Conservation (phyloP, 2,113 vertebrate genomes). For the Chaetorhynchus papuensis region DNA sequence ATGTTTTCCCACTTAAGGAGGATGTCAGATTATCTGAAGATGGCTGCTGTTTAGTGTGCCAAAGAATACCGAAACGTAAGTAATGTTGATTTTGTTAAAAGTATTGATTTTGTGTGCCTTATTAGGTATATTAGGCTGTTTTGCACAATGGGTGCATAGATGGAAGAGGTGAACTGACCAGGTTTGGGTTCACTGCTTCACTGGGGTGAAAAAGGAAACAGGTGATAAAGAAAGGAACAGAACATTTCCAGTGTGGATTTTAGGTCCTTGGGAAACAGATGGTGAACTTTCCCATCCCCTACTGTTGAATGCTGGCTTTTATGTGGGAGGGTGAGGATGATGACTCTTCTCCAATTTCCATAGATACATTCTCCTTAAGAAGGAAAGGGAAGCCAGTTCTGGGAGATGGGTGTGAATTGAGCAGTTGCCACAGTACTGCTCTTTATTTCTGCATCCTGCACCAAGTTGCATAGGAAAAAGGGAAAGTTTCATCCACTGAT, state of each 20-base stretch:
- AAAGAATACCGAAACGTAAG: neutral
- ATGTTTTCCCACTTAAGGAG: constrained; percentile 33
- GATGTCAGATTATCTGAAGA: neutral
- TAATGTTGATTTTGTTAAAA: neutral
- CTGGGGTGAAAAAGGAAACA: neutral
- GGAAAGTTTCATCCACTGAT: neutral
- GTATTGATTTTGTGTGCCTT: neutral
- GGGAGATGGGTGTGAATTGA: neutral
- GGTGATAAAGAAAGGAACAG: neutral
- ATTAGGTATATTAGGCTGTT: neutral
- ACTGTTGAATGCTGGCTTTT: neutral
- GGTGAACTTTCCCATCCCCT: neutral
- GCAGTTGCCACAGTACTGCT: neutral
- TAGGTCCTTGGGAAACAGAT: neutral
- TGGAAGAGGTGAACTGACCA: neutral
- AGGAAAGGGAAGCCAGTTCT: neutral
- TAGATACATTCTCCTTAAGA: neutral
- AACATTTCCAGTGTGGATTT: neutral
- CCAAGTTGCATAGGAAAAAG: neutral
- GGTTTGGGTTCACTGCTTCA: neutral
- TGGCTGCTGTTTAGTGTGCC: constrained; percentile 65
- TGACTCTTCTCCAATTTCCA: neutral
- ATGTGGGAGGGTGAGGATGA: neutral
- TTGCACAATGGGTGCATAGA: neutral
- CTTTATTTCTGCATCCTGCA: neutral